phyloP scores from a whole-genome alignment of 2,888 invertebrate genomes.

The Dryobotodes eremita region DNA sequence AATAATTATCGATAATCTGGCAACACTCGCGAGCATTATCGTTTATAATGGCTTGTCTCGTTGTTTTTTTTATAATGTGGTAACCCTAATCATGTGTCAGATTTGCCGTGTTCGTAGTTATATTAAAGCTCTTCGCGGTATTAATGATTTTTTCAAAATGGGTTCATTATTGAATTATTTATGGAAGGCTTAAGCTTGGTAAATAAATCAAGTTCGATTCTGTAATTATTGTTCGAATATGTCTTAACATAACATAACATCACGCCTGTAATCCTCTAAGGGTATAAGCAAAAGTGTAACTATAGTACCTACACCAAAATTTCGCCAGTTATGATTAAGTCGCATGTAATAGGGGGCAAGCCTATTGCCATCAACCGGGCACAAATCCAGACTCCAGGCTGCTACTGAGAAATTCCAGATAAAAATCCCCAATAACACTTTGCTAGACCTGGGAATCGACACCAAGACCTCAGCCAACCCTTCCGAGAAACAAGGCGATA shows the following conservation, averaged over 20 bases:
- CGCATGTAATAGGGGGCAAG: too few relatives aligned
- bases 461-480: too few relatives aligned
- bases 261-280: too few relatives aligned
- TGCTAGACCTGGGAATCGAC: too few relatives aligned
- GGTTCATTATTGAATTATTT: slow-evolving; percentile 80
- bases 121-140: slow-evolving; percentile 78
- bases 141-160: slow-evolving; percentile 85
- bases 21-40: slow-evolving; percentile 82
- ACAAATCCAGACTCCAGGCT: too few relatives aligned
- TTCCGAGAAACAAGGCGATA: too few relatives aligned
- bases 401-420: too few relatives aligned
- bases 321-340: too few relatives aligned
- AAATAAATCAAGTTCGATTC: slow-evolving; percentile 34
- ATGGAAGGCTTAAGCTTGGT: slow-evolving; percentile 39
- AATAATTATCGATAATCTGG: slow-evolving; percentile 90
- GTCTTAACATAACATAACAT: background rate
- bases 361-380: too few relatives aligned
- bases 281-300: too few relatives aligned
- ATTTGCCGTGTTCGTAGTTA: slow-evolving; percentile 83
- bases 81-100: slow-evolving; percentile 90
- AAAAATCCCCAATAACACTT: too few relatives aligned
- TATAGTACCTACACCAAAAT: background rate
- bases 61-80: slow-evolving; percentile 84
- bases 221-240: background rate
- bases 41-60: slow-evolving; percentile 86